Evolutionary conservation across 2,113 vertebrate species (phyloP).

Genomic region (Bubo blakistoni): DNA sequence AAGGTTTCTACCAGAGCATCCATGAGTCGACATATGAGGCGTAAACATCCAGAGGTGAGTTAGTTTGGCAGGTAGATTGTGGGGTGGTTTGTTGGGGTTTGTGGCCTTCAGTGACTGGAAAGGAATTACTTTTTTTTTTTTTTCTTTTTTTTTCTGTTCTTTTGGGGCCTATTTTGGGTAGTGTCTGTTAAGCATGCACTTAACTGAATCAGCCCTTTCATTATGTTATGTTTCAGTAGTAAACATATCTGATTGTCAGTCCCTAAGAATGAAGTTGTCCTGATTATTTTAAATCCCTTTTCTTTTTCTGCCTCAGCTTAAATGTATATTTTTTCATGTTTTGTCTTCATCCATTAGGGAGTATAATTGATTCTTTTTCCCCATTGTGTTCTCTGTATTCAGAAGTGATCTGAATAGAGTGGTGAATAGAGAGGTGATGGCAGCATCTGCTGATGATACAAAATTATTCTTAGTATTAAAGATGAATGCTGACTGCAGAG

Average conservation of each 20-base stretch:
- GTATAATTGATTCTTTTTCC: not conserved
- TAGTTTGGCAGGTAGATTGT: not conserved
- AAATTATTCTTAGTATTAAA: not conserved
- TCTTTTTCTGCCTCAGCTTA: not conserved
- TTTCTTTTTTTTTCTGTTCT: not conserved
- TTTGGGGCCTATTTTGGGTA: not conserved
- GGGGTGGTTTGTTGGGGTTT: not conserved
- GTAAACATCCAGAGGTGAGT: slow-evolving; percentile 95
- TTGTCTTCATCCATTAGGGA: not conserved
- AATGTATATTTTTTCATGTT: not conserved
- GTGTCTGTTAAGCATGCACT: not conserved
- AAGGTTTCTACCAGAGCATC: slow-evolving; percentile 97
- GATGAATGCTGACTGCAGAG: slow-evolving; percentile 19
- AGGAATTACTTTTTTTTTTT: not conserved
- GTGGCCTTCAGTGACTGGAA: not conserved
- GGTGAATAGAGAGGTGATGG: not conserved
- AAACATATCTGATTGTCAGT: not conserved
- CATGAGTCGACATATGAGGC: slow-evolving; percentile 95
- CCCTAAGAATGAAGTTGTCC: not conserved
- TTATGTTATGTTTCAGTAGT: not conserved
- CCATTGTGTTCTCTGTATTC: not conserved
- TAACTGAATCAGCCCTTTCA: not conserved
- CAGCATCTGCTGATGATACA: slow-evolving; percentile 21
- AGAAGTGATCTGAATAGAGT: not conserved
- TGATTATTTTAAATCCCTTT: not conserved